A percentile compares a stretch with the other conserved stretches of the same genome.
Conservation (phyloP, 1,140 invertebrate genomes). For the Calephelis nemesis region DNA sequence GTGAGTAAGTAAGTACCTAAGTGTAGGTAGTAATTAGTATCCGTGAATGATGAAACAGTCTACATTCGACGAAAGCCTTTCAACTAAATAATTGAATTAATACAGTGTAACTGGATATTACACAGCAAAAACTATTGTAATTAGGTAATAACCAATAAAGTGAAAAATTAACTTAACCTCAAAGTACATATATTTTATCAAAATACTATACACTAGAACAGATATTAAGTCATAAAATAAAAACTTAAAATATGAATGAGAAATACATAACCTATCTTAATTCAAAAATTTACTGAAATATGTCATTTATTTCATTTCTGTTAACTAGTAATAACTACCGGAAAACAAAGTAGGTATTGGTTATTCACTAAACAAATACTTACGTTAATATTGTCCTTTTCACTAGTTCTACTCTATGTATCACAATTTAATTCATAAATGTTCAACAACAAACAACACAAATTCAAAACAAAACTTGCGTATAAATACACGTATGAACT, state of each 20-base stretch:
- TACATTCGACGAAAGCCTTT: no score
- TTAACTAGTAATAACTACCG: conserved; percentile 1
- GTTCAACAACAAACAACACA: neutral
- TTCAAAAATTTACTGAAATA: neutral
- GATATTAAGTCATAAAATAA: conserved; percentile 1
- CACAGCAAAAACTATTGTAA: no score
- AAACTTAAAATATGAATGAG: conserved; percentile 3
- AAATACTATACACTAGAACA: neutral
- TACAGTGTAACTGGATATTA: no score
- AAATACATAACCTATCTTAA: neutral
- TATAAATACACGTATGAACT: no score
- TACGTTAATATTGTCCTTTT: conserved; percentile 6
- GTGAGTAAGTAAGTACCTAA: neutral
- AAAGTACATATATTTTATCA: no score
- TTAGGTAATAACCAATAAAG: no score
- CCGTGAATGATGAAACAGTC: no score
- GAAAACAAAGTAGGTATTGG: neutral
- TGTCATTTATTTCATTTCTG: conserved; percentile 1
- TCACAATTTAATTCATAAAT: neutral
- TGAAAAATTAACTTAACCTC: no score
- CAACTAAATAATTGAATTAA: no score
- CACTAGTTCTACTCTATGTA: neutral
- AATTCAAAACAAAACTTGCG: neutral
- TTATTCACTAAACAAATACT: conserved; percentile 6
- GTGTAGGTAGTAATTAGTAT: no score